Base-by-base conservation (phyloP, 2,888 invertebrate species). In the Cyclophora punctaria region DNA sequence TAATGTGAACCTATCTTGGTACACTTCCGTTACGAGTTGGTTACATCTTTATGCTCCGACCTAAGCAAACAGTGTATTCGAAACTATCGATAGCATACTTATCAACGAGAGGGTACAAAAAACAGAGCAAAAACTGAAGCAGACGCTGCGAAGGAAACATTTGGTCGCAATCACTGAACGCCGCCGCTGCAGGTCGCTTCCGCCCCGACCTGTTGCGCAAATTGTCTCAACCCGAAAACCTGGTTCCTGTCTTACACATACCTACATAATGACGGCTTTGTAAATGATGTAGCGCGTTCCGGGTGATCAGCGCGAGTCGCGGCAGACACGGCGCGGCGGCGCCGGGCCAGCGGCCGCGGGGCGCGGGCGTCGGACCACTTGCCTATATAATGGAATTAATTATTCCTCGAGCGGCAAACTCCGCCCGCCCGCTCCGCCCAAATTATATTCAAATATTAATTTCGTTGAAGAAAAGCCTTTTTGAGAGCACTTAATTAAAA, bases 371-470 rank as follows among this genome's bases (percentile, higher is more conserved):
- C 75, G 75, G 74, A 77, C 80, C 80, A 82, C 82, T 83, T 80
- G 75, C 77, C 76, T 76, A 75, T 71, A 79, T 83, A 87, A 87
- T 84, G 73, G 82, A 86, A 87, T 86, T 87, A 86, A 87, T 88
- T 86, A 87, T 85, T 87, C 80, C 70, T 81, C 78, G 83, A 73
- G 78, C 90, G 71, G 89, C 85, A 84, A 90, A 84, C 81, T 89
- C 81, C 83, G 83, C 83, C 88, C 73, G 83, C 85, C 75, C 82
- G 88, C 75, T 80, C 87, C 80, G 75, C 88, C 85, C 74, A 87
- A 88, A 86, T 89, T 89, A 87, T 86, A 87, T 86, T 87, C 85
- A 87, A 89, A 88, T 89, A 89, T 87, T 88, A 89, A 89, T 88
- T 89, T 86, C 82, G 78, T 76, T 80, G 82, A 78, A 83, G 86